Evolutionary conservation across 2,113 vertebrate genomes (phyloP).

Genomic region (Hippocampus comes): DNA sequence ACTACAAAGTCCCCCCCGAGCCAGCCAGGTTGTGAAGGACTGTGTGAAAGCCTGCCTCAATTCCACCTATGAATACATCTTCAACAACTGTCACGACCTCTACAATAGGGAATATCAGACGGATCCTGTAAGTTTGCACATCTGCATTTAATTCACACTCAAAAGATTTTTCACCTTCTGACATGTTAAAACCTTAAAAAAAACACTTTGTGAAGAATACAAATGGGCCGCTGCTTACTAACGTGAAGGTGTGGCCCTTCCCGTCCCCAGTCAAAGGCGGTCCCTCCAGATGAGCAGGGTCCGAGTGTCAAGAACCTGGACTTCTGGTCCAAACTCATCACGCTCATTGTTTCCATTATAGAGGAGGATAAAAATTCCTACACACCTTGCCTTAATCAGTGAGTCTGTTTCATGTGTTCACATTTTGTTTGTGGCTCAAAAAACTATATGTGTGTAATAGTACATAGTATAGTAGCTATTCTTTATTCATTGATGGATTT

Average conservation of each 20-base stretch:
- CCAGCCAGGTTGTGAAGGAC: slow-evolving; percentile 96
- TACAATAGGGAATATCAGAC: slow-evolving; percentile 95
- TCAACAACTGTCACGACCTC: slow-evolving; percentile 95
- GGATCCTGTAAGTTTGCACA: slow-evolving; percentile 77
- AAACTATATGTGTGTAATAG: background rate
- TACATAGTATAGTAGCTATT: background rate
- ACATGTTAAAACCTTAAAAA: background rate
- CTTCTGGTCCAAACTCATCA: slow-evolving; percentile 99
- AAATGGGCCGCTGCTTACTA: background rate
- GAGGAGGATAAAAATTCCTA: slow-evolving; percentile 99
- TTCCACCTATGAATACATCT: slow-evolving; percentile 96
- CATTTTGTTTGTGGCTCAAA: background rate
- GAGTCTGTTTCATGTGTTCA: slow-evolving; percentile 55
- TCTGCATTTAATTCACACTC: background rate
- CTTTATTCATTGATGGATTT: slow-evolving; percentile 12
- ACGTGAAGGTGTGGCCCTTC: background rate
- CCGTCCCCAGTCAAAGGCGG: slow-evolving; percentile 81
- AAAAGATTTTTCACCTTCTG: background rate
- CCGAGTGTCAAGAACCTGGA: slow-evolving; percentile 96
- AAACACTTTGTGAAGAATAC: background rate
- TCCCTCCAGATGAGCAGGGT: slow-evolving; percentile 92
- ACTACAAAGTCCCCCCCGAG: slow-evolving; percentile 90
- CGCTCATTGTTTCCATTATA: slow-evolving; percentile 96
- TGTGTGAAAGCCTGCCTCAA: slow-evolving; percentile 96
- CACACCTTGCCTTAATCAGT: slow-evolving; percentile 97